Evolutionary conservation across 2,888 invertebrate species (phyloP), one percentile per base, ranked within the genome.

Genomic region (Cosmopolites sordidus): DNA sequence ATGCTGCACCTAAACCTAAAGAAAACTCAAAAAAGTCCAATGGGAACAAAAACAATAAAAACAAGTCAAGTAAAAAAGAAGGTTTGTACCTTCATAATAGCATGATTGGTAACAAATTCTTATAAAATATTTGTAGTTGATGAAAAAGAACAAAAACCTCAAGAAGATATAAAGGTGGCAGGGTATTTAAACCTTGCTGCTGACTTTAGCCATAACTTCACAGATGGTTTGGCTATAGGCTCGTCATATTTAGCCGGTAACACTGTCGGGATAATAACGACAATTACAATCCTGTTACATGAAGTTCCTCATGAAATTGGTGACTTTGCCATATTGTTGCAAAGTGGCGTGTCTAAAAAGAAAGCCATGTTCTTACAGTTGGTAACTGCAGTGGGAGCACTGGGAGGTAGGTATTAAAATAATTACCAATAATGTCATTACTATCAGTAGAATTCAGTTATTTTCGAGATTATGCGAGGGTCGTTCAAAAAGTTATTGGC

Each of bases 291-390:
- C 67, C 79, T 99, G 47, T 76, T 99, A 41, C 99, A 99, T 74
- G 99, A 99, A 80, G 91, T 99, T 58, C 99, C 99, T 29, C 99
- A 99, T 78, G 99, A 99, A 78, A 97, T 99, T 70, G 99, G 99
- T 33, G 99, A 99, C 74, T 99, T 96, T 79, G 99, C 99, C 11
- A 98, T 99, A 72, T 82, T 99, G 49, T 86, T 99, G 51, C 96
- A 98, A 74, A 96, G 97, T 42, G 99, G 99, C 16, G 97, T 95
- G 70, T 88, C 89, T 6, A 84, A 91, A 63, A 86, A 79, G 69
- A 95, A 95, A 78, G 99, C 99, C 0, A 98, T 99, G 88, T 73
- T 89, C 67, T 78, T 99, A 51, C 99, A 99, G 71, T 77, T 99
- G 57, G 77, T 91, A 4, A 99, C 99, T 33, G 99, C 99, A 1